Evolutionary conservation across 1,140 invertebrate species (phyloP).

Genomic region (Microvelia longipes): DNA sequence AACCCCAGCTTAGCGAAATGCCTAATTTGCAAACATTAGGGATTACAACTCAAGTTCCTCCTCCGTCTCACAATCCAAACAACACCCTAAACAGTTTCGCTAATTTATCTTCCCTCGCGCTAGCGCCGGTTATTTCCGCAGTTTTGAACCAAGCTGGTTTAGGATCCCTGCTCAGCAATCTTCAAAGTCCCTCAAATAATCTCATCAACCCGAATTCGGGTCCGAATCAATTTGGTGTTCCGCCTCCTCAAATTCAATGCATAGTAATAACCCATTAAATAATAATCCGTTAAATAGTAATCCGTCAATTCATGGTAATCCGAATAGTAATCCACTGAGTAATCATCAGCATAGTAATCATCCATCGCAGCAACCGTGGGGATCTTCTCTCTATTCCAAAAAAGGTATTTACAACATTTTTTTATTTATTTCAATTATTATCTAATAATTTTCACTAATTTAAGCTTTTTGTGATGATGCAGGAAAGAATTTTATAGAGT

Average conservation of each 20-base stretch:
- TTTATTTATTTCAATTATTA: too few relatives aligned
- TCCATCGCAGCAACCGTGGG: too few relatives aligned
- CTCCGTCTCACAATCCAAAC: conserved; percentile 32
- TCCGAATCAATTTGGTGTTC: background rate
- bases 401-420: too few relatives aligned
- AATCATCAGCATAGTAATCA: too few relatives aligned
- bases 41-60: conserved; percentile 41
- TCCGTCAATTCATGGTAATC: too few relatives aligned
- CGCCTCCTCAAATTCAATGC: background rate
- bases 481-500: too few relatives aligned
- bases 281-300: too few relatives aligned
- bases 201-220: background rate
- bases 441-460: too few relatives aligned
- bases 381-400: too few relatives aligned
- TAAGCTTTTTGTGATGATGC: too few relatives aligned
- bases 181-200: background rate
- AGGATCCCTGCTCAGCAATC: conserved; percentile 30
- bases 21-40: conserved; percentile 75
- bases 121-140: conserved; percentile 74
- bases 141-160: conserved; percentile 63
- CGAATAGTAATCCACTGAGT: too few relatives aligned
- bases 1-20: conserved; percentile 42
- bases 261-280: too few relatives aligned
- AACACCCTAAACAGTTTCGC: conserved; percentile 45
- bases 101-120: conserved; percentile 65